phyloP scores from a whole-genome alignment of 2,797 vertebrate genomes.

The Gymnocypris eckloni region DNA sequence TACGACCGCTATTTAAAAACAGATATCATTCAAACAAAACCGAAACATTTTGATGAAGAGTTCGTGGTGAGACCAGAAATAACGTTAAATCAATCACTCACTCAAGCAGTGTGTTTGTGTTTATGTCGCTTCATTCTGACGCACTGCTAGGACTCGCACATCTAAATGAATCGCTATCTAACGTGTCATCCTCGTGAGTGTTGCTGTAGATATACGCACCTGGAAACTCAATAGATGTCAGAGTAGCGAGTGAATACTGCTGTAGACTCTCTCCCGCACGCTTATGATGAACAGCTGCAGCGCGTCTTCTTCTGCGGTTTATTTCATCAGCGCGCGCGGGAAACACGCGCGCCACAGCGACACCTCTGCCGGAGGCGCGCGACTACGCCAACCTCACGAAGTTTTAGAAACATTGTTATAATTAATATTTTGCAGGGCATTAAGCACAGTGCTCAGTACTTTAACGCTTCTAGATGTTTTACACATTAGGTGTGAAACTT shows the following conservation, averaged over 20 bases:
- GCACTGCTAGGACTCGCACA: not conserved
- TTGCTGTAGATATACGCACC: constrained; percentile 13
- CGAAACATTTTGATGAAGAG: not conserved
- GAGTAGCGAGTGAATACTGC: not conserved
- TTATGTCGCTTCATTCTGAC: not conserved
- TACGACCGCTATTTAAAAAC: too few relatives aligned
- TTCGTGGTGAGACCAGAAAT: not conserved
- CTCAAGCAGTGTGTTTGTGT: constrained; percentile 12
- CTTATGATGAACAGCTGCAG: constrained; percentile 55
- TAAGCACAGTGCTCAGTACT: not conserved
- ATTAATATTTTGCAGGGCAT: not conserved
- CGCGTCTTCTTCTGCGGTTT: constrained; percentile 48
- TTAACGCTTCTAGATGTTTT: not conserved
- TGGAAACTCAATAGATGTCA: constrained; percentile 22
- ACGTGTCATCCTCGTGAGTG: not conserved
- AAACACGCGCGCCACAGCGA: constrained; percentile 8
- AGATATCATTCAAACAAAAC: too few relatives aligned
- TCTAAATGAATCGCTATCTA: not conserved
- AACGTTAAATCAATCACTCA: too few relatives aligned
- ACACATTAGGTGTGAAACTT: not conserved
- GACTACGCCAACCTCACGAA: not conserved
- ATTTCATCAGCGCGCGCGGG: not conserved
- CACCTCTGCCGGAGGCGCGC: not conserved
- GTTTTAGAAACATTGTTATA: not conserved
- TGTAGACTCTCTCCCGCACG: constrained; percentile 48